phyloP scores from a whole-genome alignment of 2,888 invertebrate genomes.

The Polymixis lichenea region DNA sequence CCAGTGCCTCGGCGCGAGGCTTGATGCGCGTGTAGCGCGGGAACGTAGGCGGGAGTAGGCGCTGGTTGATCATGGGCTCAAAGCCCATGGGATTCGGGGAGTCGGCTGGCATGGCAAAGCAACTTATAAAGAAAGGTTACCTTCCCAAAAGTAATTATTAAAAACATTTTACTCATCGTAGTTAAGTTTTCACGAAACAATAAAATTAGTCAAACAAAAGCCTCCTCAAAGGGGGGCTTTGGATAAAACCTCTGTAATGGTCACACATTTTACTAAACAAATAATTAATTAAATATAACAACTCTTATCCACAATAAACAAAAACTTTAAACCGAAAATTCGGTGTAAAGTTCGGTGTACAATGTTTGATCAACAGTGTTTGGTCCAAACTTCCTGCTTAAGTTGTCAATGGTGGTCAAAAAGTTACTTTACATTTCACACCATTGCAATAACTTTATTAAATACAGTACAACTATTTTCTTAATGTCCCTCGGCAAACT shows the following conservation, averaged over 20 bases:
- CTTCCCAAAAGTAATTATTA: background rate
- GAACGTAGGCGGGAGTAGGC: slow-evolving; percentile 99
- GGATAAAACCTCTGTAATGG: too few species aligned
- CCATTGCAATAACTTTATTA: background rate
- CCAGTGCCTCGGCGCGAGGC: slow-evolving; percentile 93
- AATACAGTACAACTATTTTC: too few species aligned
- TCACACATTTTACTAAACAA: background rate
- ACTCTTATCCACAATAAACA: too few species aligned
- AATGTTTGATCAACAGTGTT: too few species aligned
- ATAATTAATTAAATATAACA: too few species aligned
- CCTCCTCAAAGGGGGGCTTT: too few species aligned
- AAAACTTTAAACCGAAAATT: too few species aligned
- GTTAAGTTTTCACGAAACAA: background rate
- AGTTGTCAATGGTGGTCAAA: background rate
- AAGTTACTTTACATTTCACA: background rate
- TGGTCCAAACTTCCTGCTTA: too few species aligned
- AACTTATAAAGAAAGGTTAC: background rate
- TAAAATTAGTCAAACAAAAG: background rate
- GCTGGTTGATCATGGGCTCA: slow-evolving; percentile 98
- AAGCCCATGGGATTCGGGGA: slow-evolving; percentile 97
- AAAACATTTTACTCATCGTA: background rate
- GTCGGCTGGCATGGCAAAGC: slow-evolving; percentile 87
- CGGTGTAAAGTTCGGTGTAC: too few species aligned
- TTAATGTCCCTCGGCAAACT: too few species aligned
- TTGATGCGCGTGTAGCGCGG: slow-evolving; percentile 98